Evolutionary conservation across 53 echinoderm and acorn worm species (phyloP), one percentile per base, ranked within the genome.

Genomic region (Pentamera pediparva): DNA sequence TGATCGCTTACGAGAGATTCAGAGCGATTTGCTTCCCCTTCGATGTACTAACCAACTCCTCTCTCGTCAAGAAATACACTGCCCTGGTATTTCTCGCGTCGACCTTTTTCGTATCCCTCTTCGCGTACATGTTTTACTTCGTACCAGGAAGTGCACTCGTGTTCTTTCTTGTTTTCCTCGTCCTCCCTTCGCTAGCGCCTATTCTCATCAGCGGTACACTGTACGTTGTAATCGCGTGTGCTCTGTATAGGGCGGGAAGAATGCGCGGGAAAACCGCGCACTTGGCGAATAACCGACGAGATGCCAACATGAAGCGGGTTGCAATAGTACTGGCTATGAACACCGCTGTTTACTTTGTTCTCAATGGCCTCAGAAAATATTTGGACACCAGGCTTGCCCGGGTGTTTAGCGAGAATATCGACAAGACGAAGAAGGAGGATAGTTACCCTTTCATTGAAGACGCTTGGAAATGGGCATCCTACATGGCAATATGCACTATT

Each of bases 401-500:
- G 12, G 24, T 41, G 15, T 67, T 67, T 26, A 28, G 67, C 30
- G 41, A 43, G 27, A 43, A 67, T 47, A 3, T 15, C 29, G 13
- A 3, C 2, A 10, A 26, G 26, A 27, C n/a, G 24, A 18, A 38
- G 26, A 32, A 27, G 15, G 29, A 4, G 4, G 63, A 35, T 4
- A 30, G 29, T 3, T 7, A 30, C 2, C n/a, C 40, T 3, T 67
- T 67, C 2, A 37, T 67, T 0, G 26, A 27, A 0, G 0, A 37
- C 11, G 41, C 39, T 11, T 67, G 67, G 67, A 28, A 26, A 4
- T 67, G 41, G 67, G 48, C 67, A 7, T 67, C 67, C 30, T 67
- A 67, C 15, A 67, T 67, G 67, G 31, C 67, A 20, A 67, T 67
- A 40, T 67, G 41, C 30, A 41, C 67, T 4, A 41, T 67, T 29